A percentile compares a stretch with the other conserved stretches of the same genome.
Conservation (phyloP, 2,797 vertebrate species). For the Rhadinocentrus ornatus region DNA sequence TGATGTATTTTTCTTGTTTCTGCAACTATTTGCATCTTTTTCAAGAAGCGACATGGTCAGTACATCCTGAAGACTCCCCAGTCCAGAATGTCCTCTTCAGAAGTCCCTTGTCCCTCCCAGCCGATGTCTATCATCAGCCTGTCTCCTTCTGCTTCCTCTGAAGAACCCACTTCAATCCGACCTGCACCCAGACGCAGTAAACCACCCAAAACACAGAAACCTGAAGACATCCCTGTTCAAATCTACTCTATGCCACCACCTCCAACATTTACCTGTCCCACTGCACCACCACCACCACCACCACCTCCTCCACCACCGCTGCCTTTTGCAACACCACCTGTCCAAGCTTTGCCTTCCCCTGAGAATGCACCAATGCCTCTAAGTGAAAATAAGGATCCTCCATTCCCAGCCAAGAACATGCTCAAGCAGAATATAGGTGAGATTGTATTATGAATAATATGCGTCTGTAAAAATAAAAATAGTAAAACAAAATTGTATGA, state of each 20-base stretch:
- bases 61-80: conserved; percentile 82
- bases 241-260: conserved; percentile 68
- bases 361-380: conserved; percentile 76
- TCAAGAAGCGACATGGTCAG: conserved; percentile 84
- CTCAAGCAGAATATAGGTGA: conserved; percentile 88
- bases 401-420: conserved; percentile 69
- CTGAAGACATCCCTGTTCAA: conserved; percentile 79
- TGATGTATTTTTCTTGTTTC: not conserved
- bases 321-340: conserved; percentile 16
- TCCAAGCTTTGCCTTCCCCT: conserved; percentile 22
- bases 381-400: conserved; percentile 61
- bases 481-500: not conserved
- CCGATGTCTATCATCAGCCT: conserved; percentile 65
- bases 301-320: conserved; percentile 41
- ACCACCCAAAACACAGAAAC: conserved; percentile 40
- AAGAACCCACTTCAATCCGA: conserved; percentile 24
- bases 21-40: not conserved
- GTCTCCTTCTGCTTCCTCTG: conserved; percentile 37
- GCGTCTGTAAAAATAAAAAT: not conserved
- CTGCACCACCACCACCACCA: conserved; percentile 19
- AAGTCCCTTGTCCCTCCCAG: conserved; percentile 51
- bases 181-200: conserved; percentile 52
- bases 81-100: conserved; percentile 51
- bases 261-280: not conserved
- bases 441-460: conserved; percentile 7